phyloP scores from a whole-genome alignment of 2,113 vertebrate genomes.

The Tinamus guttatus region DNA sequence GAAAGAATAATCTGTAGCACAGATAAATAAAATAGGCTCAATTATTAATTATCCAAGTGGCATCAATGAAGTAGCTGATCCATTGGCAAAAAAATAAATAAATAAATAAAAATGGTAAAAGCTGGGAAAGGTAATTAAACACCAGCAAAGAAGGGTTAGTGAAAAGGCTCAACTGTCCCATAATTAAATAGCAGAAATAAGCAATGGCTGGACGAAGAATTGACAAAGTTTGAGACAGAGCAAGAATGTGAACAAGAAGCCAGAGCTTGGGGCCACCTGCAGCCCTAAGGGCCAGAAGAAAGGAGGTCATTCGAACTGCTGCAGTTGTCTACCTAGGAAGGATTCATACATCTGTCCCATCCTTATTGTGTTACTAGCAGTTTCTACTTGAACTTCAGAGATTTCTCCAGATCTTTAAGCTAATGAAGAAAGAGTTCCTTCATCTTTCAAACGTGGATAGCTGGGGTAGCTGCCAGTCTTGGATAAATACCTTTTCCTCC shows the following conservation, averaged over 20 bases:
- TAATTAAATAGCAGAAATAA: neutral
- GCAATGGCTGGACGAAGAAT: neutral
- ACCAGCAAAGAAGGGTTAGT: neutral
- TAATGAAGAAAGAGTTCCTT: slow-evolving; percentile 25
- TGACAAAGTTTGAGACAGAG: neutral
- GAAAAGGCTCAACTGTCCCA: neutral
- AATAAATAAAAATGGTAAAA: neutral
- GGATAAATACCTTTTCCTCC: neutral
- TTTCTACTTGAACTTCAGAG: neutral
- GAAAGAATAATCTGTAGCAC: neutral
- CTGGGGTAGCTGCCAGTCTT: neutral
- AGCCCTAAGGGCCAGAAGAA: neutral
- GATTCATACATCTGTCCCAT: fast-evolving
- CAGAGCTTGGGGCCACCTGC: neutral
- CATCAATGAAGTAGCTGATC: neutral
- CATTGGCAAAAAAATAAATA: neutral
- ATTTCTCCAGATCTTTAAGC: neutral
- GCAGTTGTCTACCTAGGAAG: neutral
- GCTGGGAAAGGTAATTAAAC: neutral
- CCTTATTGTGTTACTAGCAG: neutral
- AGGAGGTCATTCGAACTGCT: neutral
- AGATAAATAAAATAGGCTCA: neutral
- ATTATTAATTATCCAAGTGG: neutral
- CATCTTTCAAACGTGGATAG: neutral
- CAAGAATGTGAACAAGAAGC: neutral